These are phyloP conservation scores for Gobius niger DNA, from an alignment of 2,113 vertebrate species.

Conservation along the genomic window DNA sequence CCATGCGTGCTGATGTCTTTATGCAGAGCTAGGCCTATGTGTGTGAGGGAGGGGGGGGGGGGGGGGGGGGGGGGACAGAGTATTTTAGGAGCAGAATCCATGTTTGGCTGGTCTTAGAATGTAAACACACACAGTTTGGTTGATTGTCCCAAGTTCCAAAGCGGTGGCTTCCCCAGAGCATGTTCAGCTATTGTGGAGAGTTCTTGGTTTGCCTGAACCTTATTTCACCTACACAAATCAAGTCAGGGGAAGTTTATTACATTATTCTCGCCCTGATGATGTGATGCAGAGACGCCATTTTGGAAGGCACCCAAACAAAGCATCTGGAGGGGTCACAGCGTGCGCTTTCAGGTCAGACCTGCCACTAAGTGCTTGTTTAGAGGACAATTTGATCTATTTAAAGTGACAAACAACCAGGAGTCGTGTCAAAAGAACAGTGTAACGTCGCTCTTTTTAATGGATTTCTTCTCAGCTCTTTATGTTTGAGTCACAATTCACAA, in stretches of 20 bases:
- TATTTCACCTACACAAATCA: too few relatives aligned
- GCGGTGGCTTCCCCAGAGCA: too few relatives aligned
- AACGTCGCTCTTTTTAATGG: not conserved
- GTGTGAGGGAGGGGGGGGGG: not conserved
- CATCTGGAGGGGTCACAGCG: not conserved
- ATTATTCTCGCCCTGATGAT: too few relatives aligned
- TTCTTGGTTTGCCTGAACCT: too few relatives aligned
- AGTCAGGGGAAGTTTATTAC: too few relatives aligned
- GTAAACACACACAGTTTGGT: not conserved
- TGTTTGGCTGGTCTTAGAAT: not conserved
- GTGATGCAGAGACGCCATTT: too few relatives aligned
- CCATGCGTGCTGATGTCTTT: slow-evolving; percentile 45
- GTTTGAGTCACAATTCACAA: too few relatives aligned
- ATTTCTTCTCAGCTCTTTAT: too few relatives aligned
- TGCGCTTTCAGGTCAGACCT: not conserved
- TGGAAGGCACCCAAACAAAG: not conserved
- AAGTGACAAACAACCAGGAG: not conserved
- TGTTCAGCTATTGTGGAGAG: too few relatives aligned
- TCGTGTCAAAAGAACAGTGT: not conserved
- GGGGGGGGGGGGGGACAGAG: too few relatives aligned
- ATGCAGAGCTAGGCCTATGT: slow-evolving; percentile 23
- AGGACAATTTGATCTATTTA: not conserved
- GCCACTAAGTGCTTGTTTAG: not conserved
- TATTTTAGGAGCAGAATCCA: not conserved
- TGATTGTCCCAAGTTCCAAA: too few relatives aligned